Evolutionary conservation across 1,140 invertebrate species (phyloP), one percentile per base, ranked within the genome.

Genomic region (Arion vulgaris): DNA sequence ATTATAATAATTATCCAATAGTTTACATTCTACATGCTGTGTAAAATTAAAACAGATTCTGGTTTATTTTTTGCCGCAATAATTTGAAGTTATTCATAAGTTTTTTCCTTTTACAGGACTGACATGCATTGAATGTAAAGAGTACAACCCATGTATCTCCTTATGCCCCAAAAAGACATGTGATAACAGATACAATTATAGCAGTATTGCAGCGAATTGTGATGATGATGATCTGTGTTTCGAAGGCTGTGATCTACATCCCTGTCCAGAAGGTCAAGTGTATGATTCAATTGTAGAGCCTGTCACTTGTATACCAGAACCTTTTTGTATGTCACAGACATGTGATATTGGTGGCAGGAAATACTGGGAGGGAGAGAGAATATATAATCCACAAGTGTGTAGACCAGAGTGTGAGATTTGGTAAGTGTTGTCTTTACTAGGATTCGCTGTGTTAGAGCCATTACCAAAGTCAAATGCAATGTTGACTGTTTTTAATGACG

Each of bases 151-250:
- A 1, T 97, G 96, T 87, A 94, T 97, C 9, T 94, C 95, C 0
- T 94, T 95, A 0, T 98, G 97, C 89, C 96, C 96, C 0, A 92
- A 94, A 1, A 87, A 96, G 90, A 97, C 96, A 0, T 98, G 97
- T 88, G 95, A 97, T 82, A 96, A 96, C 89, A 92, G 95, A 23
- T 92, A 95, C 36, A 93, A 94, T 23, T 94, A 95, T 81, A 90
- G 91, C 38, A 89, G 87, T 34, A 73, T 90, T 0, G 93, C 94
- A 39, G 90, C 94, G 76, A 92, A 94, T 73, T 93, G 94, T 34
- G 93, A 95, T 45, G 95, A 97, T 82, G 39, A 94, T 28, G 97
- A 87, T 69, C 83, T 83, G 34, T 91, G 90, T 84, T 87, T 90
- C 26, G 90, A 91, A 80, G 90, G 95, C 17, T 97, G 96, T 91